A percentile compares a stretch with the other conserved stretches of the same genome.
These are phyloP conservation scores for Hylaeus anthracinus DNA, from an alignment of 1,140 invertebrate genomes.

Conservation along the genomic window DNA sequence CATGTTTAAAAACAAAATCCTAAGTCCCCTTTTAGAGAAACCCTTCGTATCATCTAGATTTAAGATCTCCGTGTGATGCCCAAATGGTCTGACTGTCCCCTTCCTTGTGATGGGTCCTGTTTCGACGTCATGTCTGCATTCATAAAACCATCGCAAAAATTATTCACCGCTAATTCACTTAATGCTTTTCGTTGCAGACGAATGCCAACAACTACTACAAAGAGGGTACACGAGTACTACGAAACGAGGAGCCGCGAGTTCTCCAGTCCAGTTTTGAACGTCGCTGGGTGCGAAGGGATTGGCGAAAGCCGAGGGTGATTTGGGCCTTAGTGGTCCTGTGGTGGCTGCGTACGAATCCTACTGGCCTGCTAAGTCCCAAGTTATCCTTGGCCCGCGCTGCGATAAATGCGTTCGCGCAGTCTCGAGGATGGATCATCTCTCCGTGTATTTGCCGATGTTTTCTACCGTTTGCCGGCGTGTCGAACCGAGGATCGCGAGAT, in stretches of 20 bases:
- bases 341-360: constrained; percentile 77
- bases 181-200: constrained; percentile 10
- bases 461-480: neutral
- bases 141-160: neutral
- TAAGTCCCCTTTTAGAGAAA: too few relatives aligned
- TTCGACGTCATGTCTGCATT: too few relatives aligned
- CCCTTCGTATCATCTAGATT: too few relatives aligned
- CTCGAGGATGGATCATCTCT: neutral
- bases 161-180: constrained; percentile 36
- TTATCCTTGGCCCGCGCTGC: constrained; percentile 66
- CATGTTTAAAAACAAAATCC: too few relatives aligned
- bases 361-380: constrained; percentile 82
- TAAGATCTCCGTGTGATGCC: too few relatives aligned
- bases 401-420: neutral
- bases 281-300: neutral
- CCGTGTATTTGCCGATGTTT: too few relatives aligned
- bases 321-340: constrained; percentile 81
- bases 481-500: constrained; percentile 41
- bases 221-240: constrained; percentile 20
- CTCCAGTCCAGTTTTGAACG: constrained; percentile 27
- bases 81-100: too few relatives aligned
- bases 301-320: constrained; percentile 56
- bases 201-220: constrained; percentile 2
- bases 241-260: neutral
- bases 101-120: too few relatives aligned